Evolutionary conservation across 2,797 vertebrate genomes (phyloP).

Genomic region (Poecilia picta): DNA sequence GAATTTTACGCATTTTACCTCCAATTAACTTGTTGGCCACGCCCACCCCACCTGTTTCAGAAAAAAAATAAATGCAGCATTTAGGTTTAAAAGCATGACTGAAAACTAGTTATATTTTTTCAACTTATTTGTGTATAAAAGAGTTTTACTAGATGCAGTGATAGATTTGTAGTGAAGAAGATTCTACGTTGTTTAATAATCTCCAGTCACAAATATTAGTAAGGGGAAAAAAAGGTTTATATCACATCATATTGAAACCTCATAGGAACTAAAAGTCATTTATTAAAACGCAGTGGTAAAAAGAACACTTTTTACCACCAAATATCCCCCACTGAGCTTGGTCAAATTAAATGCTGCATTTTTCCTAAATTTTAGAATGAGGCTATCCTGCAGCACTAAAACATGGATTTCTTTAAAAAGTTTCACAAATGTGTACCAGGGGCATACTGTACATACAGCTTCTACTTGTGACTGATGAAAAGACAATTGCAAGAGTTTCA

Average conservation of each 20-base stretch:
- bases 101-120: neutral
- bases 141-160: neutral
- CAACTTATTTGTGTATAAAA: neutral
- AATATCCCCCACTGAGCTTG: neutral
- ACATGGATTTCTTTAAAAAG: neutral
- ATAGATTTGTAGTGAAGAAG: neutral
- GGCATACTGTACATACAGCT: neutral
- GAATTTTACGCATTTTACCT: neutral
- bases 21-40: neutral
- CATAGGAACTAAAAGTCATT: neutral
- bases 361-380: neutral
- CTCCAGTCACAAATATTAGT: neutral
- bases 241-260: neutral
- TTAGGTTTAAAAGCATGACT: neutral
- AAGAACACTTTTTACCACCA: neutral
- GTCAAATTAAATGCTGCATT: neutral
- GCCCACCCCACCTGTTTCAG: neutral
- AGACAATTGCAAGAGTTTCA: conserved; percentile 13
- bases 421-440: neutral
- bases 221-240: neutral
- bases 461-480: neutral
- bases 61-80: neutral
- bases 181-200: neutral
- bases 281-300: neutral
- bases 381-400: neutral